Evolutionary conservation across 92 coral and sea anemone species (phyloP), one percentile per base, ranked within the genome.

Genomic region (Phymanthus crucifer): DNA sequence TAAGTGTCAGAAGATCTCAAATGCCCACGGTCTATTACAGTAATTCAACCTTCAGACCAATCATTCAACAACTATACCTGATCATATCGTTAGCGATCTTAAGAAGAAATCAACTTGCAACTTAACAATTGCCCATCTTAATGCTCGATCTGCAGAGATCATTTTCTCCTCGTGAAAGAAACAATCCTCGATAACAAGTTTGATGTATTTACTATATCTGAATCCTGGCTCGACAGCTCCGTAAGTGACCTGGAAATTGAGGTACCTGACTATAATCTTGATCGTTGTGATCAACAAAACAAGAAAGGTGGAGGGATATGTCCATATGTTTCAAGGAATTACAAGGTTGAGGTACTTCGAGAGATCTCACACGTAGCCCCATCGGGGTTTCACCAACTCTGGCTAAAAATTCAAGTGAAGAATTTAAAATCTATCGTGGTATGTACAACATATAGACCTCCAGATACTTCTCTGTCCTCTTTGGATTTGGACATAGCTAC

Each of bases 361-460:
- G 72, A 78, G 46, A 78, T 84, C 40, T 84, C 73, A 6, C 40
- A 32, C 46, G 64, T 72, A 14, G 23, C 78, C 12, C 71, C 88
- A 40, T 78, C 83, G 70, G 88, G 88, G 32, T 67, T 78, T 74
- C 88, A 78, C 66, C 84, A 85, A 79, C 84, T 58, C 40, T 85
- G 80, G 88, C 88, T 84, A 11, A 84, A 67, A 77, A 84, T 84
- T 34, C 87, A 84, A 46, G 71, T 85, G 23, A 85, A 80, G 76
- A 85, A 85, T 36, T 9, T 85, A 40, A 79, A 85, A 56, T 85
- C 84, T 61, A 40, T 87, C 14, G 52, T 70, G 45, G 89, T 87
- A 36, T 87, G 87, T 56, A 82, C 90, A 17, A 78, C 73, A n/a
- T 82, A 82, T 79, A 54, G 90, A 71, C 90, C 90, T 52, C 90